A percentile compares a stretch with the other conserved stretches of the same genome.
These are phyloP conservation scores for Oligia strigilis DNA, from an alignment of 2,888 invertebrate species.

Conservation along the genomic window DNA sequence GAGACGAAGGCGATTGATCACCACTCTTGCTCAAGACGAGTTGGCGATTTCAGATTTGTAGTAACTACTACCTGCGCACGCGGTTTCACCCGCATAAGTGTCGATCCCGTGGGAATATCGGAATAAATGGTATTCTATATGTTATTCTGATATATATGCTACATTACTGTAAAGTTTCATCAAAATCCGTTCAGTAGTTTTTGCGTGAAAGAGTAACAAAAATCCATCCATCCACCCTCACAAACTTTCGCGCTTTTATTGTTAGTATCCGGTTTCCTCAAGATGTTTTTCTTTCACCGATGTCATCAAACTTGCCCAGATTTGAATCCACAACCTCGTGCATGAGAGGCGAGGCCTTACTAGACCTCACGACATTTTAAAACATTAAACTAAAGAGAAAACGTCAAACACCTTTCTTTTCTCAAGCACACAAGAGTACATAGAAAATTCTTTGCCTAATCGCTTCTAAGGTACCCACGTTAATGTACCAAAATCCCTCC, in stretches of 20 bases:
- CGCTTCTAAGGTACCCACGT: slow-evolving; percentile 66
- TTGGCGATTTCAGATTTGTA: background rate
- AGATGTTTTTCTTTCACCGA: background rate
- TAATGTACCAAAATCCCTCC: slow-evolving; percentile 82
- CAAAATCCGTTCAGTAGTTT: no score
- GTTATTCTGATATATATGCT: no score
- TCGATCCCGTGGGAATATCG: no score
- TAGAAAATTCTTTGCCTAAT: slow-evolving; percentile 63
- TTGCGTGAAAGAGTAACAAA: no score
- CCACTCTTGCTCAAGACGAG: background rate
- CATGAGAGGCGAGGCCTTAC: no score
- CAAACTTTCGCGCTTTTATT: no score
- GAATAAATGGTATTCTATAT: no score
- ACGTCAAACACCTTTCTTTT: slow-evolving; percentile 11
- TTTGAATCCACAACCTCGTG: no score
- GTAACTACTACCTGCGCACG: background rate
- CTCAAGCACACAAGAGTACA: slow-evolving; percentile 33
- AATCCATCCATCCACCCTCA: no score
- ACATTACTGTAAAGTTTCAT: no score
- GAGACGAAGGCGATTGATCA: background rate
- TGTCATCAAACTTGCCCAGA: background rate
- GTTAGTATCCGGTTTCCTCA: background rate
- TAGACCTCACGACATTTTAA: background rate
- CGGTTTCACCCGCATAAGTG: no score
- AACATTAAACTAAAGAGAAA: background rate